These are phyloP conservation scores for Gambusia holbrooki DNA, from an alignment of 2,113 vertebrate species.

Conservation along the genomic window DNA sequence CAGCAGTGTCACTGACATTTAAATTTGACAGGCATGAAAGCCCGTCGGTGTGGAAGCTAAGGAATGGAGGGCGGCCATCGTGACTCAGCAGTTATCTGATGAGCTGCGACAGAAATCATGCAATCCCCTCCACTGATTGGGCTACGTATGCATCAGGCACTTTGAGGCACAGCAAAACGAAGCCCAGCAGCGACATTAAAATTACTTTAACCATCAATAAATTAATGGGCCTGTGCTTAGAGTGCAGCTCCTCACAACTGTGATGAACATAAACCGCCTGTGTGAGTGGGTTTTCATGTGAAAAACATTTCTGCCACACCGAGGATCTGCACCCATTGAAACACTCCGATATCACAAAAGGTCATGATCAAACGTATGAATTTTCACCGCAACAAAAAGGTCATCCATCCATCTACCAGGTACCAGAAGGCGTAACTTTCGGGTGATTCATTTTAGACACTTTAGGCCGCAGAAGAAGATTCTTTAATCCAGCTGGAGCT, in stretches of 20 bases:
- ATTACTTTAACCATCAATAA: conserved; percentile 10
- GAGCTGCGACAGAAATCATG: conserved; percentile 2
- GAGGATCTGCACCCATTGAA: not conserved
- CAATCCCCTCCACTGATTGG: conserved; percentile 19
- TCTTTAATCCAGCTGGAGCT: not conserved
- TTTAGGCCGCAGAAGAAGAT: not conserved
- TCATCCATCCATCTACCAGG: not conserved
- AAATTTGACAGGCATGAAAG: conserved; percentile 40
- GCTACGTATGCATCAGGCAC: conserved; percentile 22
- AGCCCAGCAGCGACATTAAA: conserved; percentile 29
- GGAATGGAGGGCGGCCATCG: conserved; percentile 7
- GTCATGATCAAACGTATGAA: conserved; percentile 20
- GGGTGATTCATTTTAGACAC: not conserved
- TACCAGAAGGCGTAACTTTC: not conserved
- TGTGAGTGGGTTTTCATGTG: conserved; percentile 18
- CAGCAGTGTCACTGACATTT: conserved; percentile 58
- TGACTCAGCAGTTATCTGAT: conserved; percentile 30
- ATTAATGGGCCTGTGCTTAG: conserved; percentile 7
- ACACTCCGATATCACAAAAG: conserved; percentile 16
- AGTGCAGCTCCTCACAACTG: conserved; percentile 14
- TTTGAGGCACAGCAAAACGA: conserved; percentile 7
- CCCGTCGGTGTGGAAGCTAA: conserved; percentile 5
- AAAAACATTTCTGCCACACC: conserved; percentile 15
- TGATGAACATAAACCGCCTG: not conserved
- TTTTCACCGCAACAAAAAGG: conserved; percentile 17